phyloP scores from a whole-genome alignment of 2,113 vertebrate genomes.

The Actinemys pallida region DNA sequence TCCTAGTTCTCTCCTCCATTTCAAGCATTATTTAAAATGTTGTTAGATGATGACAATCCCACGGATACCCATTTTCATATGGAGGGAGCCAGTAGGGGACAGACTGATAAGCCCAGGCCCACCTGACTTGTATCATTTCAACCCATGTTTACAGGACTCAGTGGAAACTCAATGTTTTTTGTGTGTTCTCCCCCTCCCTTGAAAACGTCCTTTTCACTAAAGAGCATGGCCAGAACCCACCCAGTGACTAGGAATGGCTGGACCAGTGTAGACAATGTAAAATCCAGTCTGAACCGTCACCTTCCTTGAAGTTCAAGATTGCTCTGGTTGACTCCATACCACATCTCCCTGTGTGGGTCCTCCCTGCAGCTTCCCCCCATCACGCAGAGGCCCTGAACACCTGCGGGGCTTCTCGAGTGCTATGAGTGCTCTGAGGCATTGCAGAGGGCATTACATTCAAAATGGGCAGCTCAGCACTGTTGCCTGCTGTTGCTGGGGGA shows the following conservation, averaged over 20 bases:
- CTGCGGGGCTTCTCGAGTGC: neutral
- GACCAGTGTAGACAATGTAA: neutral
- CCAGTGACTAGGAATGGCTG: accelerated
- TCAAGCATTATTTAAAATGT: neutral
- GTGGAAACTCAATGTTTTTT: neutral
- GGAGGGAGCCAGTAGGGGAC: neutral
- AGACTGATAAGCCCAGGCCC: neutral
- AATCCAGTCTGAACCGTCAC: neutral
- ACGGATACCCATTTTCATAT: neutral
- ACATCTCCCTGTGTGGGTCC: neutral
- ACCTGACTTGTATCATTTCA: neutral
- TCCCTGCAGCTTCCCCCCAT: neutral
- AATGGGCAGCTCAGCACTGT: neutral
- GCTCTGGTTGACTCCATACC: neutral
- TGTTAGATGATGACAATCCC: neutral
- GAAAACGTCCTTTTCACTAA: neutral
- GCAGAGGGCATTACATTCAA: neutral
- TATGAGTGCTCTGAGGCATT: neutral
- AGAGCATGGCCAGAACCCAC: neutral
- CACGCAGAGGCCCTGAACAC: neutral
- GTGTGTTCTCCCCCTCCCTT: neutral
- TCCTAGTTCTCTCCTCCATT: neutral
- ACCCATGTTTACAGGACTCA: neutral
- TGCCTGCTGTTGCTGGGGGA: neutral
- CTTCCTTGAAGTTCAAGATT: neutral